Conservation (phyloP, 2,797 vertebrate genomes). For the Dipus sagitta region DNA sequence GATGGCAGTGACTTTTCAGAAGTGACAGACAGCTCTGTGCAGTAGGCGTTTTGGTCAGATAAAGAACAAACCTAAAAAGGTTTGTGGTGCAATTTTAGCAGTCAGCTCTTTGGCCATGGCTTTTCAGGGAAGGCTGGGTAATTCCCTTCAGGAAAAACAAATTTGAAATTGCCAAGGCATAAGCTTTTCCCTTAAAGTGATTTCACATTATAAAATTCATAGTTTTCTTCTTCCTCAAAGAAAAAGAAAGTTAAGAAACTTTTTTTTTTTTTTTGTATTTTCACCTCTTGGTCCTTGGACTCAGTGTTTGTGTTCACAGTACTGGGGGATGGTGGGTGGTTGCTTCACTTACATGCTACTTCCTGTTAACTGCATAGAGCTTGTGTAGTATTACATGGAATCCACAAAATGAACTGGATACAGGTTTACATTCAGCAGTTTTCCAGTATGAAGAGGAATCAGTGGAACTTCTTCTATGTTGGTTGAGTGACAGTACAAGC, state of each 20-base stretch:
- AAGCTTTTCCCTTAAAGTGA: background rate
- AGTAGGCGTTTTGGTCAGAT: background rate
- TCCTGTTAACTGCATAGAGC: background rate
- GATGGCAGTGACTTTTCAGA: background rate
- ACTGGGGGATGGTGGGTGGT: background rate
- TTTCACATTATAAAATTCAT: background rate
- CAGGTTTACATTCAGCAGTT: background rate
- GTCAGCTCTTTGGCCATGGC: background rate
- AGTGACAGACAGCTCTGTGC: background rate
- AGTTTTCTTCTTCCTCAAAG: constrained; percentile 3
- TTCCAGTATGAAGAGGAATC: background rate
- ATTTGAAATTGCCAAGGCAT: background rate
- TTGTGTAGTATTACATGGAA: background rate
- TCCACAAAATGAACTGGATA: background rate
- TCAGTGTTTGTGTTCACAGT: background rate
- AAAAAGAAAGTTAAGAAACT: background rate
- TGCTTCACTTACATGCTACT: background rate
- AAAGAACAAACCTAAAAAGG: background rate
- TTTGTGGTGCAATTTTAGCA: background rate
- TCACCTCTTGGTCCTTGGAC: background rate
- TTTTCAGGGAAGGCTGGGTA: background rate
- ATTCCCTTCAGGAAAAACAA: background rate
- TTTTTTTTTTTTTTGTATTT: no score
- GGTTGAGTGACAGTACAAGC: background rate
- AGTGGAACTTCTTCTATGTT: background rate